Conservation (phyloP, 2,888 invertebrate genomes). For the Apamea monoglypha region DNA sequence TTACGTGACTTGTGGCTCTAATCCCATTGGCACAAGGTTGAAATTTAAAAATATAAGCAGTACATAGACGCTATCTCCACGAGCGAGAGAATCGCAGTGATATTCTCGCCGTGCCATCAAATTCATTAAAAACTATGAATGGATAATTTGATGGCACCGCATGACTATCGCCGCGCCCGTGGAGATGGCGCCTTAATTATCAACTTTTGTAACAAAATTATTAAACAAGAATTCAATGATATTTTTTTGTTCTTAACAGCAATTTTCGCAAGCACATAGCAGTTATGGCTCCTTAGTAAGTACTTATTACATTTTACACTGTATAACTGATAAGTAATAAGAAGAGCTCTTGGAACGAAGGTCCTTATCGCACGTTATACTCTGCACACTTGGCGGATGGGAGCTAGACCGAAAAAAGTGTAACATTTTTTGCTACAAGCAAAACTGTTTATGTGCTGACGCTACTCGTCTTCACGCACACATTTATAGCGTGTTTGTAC, state of each 20-base stretch:
- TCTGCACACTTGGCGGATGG: too few species aligned
- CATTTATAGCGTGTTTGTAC: too few species aligned
- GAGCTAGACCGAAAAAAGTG: too few species aligned
- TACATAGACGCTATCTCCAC: neutral
- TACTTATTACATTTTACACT: neutral
- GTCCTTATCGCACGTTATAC: neutral
- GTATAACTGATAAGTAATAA: neutral
- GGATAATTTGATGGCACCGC: too few species aligned
- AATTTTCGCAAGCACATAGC: slow-evolving; percentile 13
- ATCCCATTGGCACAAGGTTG: neutral
- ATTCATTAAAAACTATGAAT: too few species aligned
- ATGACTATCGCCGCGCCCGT: too few species aligned
- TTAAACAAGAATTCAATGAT: neutral
- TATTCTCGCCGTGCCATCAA: too few species aligned
- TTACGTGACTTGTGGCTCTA: neutral
- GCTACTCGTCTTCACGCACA: too few species aligned
- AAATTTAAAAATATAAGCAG: neutral
- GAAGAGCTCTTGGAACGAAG: neutral
- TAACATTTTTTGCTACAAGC: too few species aligned
- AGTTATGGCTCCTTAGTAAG: slow-evolving; percentile 50
- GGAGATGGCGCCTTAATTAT: too few species aligned
- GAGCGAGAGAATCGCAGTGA: too few species aligned
- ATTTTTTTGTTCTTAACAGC: slow-evolving; percentile 33
- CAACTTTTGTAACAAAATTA: neutral
- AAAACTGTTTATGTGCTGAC: too few species aligned